These are phyloP conservation scores for Nycticorax nycticorax DNA, from an alignment of 2,113 vertebrate species.

Conservation along the genomic window DNA sequence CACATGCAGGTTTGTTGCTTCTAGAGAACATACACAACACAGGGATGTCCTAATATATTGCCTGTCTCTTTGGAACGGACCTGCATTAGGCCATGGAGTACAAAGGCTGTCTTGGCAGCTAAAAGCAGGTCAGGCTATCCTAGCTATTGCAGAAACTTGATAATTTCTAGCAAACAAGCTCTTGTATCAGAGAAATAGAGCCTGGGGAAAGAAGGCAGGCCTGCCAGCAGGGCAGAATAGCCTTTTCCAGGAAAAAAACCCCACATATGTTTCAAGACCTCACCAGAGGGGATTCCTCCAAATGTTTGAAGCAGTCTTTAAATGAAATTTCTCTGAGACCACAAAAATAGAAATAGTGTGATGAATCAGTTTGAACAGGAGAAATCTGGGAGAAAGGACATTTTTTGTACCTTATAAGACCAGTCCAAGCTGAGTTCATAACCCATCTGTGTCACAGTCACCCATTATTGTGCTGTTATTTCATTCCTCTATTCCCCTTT, in stretches of 20 bases:
- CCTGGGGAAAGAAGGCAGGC: not conserved
- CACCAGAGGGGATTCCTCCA: not conserved
- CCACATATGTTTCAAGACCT: not conserved
- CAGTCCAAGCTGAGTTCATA: not conserved
- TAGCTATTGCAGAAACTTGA: not conserved
- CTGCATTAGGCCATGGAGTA: not conserved
- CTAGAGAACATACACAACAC: not conserved
- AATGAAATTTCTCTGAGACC: not conserved
- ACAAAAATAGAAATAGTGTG: not conserved
- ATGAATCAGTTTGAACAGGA: not conserved
- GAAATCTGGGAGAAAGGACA: not conserved
- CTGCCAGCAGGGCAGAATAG: not conserved
- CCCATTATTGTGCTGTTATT: not conserved
- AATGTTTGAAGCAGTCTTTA: not conserved
- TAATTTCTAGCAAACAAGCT: not conserved
- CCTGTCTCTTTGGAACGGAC: not conserved
- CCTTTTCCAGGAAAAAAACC: not conserved
- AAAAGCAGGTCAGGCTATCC: not conserved
- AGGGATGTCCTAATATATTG: not conserved
- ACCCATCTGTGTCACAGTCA: not conserved
- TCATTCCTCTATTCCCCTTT: not conserved
- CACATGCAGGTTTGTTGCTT: not conserved
- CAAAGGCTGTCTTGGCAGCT: not conserved
- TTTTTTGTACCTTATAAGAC: not conserved
- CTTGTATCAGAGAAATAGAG: not conserved